Conservation (phyloP, 2,888 invertebrate species). For the Dichetophora obliterata region DNA sequence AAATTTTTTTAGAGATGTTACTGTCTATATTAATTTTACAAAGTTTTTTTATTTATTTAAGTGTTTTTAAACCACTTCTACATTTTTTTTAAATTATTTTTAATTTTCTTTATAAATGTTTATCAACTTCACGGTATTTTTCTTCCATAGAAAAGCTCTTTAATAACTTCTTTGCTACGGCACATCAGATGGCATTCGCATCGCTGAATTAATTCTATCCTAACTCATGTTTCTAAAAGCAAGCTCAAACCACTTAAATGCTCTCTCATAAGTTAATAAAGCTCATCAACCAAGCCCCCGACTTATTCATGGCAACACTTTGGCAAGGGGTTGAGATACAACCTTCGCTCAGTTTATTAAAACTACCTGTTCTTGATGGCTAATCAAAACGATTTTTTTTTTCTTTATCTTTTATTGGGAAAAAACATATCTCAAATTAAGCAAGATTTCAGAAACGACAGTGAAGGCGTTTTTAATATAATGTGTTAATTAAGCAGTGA, state of each 20-base stretch:
- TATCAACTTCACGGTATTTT: too few relatives aligned
- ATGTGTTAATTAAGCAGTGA: slow-evolving; percentile 2
- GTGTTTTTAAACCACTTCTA: too few relatives aligned
- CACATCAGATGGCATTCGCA: slow-evolving; percentile 28
- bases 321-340: neutral
- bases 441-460: neutral
- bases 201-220: slow-evolving; percentile 11
- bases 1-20: too few relatives aligned
- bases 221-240: neutral
- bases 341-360: neutral
- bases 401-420: neutral
- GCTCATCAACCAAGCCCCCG: neutral
- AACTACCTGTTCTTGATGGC: neutral
- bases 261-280: neutral
- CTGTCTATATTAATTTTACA: too few relatives aligned
- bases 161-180: slow-evolving; percentile 7
- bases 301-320: neutral
- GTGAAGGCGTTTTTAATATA: neutral
- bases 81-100: too few relatives aligned
- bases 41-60: too few relatives aligned
- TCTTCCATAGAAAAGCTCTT: too few relatives aligned
- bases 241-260: slow-evolving; percentile 6
- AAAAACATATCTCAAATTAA: neutral
- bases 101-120: too few relatives aligned
- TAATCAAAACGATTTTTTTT: neutral